Evolutionary conservation across 2,888 invertebrate genomes (phyloP).

Genomic region (Plagodis dolabraria): DNA sequence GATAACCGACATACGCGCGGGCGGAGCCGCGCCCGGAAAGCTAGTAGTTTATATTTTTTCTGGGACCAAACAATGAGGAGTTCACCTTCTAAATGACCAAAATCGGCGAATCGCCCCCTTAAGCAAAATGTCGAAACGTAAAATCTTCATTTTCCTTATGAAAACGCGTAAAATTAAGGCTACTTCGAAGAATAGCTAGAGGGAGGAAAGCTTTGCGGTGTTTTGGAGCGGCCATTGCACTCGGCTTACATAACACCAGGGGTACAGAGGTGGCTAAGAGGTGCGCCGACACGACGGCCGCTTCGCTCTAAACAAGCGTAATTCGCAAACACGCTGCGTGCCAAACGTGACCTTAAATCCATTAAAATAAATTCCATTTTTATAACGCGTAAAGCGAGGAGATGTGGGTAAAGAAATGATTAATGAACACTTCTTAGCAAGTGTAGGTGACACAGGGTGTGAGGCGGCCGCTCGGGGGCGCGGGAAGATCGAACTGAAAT

Average conservation of each 20-base stretch:
- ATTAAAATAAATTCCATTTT: slow-evolving; percentile 58
- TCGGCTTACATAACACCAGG: slow-evolving; percentile 80
- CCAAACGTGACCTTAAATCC: slow-evolving; percentile 58
- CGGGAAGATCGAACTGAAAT: slow-evolving; percentile 79
- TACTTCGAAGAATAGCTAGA: slow-evolving; percentile 55
- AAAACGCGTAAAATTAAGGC: slow-evolving; percentile 56
- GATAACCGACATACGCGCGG: no score
- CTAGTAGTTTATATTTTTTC: no score
- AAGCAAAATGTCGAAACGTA: slow-evolving; percentile 44
- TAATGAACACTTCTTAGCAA: slow-evolving; percentile 70
- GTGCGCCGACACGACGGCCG: slow-evolving; percentile 55
- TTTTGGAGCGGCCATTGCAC: slow-evolving; percentile 81
- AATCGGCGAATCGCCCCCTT: not conserved
- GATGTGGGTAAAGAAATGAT: slow-evolving; percentile 69
- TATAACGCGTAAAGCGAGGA: slow-evolving; percentile 46
- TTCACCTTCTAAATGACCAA: no score
- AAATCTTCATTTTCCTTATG: slow-evolving; percentile 57
- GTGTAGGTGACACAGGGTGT: slow-evolving; percentile 54
- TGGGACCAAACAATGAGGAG: no score
- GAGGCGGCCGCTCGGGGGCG: slow-evolving; percentile 37
- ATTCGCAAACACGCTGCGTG: slow-evolving; percentile 43
- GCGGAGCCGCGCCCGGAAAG: no score
- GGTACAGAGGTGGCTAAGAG: slow-evolving; percentile 74
- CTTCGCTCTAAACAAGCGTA: slow-evolving; percentile 45
- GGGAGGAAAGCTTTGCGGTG: slow-evolving; percentile 60